phyloP scores from a whole-genome alignment of 2,797 vertebrate genomes.

The Pseudotriccus pelzelni region DNA sequence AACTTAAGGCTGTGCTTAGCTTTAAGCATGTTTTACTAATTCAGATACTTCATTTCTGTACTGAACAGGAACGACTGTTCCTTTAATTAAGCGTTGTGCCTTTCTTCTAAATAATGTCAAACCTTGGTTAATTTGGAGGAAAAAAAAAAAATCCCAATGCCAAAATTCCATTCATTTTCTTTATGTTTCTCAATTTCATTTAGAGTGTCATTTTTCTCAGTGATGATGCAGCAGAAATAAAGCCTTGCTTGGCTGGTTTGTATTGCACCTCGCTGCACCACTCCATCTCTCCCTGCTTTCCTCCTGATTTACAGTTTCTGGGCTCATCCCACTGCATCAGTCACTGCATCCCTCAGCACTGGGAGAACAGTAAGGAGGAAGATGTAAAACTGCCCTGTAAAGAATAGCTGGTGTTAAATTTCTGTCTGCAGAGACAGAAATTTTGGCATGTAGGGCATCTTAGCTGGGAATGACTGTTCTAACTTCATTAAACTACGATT shows the following conservation, averaged over 20 bases:
- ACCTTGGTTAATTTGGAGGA: not conserved
- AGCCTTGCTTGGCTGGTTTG: not conserved
- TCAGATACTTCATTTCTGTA: not conserved
- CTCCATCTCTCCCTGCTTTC: not conserved
- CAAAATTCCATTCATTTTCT: not conserved
- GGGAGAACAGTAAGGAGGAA: not conserved
- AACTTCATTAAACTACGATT: slow-evolving; percentile 13
- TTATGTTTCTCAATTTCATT: not conserved
- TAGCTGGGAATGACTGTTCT: not conserved
- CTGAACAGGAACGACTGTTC: not conserved
- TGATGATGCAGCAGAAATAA: slow-evolving; percentile 38
- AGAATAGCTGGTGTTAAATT: not conserved
- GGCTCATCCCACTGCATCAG: not conserved
- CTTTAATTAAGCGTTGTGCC: not conserved
- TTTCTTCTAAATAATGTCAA: not conserved
- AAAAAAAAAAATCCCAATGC: too few relatives aligned
- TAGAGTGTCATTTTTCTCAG: not conserved
- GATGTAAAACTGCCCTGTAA: not conserved
- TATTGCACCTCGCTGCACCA: fast-evolving
- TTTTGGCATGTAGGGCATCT: not conserved
- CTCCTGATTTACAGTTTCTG: not conserved
- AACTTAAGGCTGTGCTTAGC: not conserved
- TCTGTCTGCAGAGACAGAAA: not conserved
- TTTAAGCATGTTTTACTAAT: not conserved
- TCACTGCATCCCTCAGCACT: not conserved